Conservation (phyloP, 2,113 vertebrate species). For the Tenrec ecaudatus region DNA sequence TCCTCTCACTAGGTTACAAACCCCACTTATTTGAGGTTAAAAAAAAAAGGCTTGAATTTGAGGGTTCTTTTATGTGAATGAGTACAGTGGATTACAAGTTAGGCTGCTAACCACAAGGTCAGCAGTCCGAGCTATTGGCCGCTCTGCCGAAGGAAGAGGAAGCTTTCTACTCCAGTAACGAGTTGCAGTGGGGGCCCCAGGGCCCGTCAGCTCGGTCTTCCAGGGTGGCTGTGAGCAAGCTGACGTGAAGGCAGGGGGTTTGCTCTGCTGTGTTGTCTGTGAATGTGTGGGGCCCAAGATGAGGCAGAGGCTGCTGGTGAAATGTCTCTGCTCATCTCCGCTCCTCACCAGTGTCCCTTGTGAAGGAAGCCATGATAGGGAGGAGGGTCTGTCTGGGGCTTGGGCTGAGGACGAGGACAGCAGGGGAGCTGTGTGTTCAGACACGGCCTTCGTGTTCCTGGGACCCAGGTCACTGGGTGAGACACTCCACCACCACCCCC, state of each 20-base stretch:
- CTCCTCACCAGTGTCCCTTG: not conserved
- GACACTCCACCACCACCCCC: not conserved
- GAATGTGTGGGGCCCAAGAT: too few relatives aligned
- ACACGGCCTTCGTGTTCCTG: not conserved
- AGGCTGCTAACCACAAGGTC: too few relatives aligned
- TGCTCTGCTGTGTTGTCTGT: too few relatives aligned
- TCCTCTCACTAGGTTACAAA: not conserved
- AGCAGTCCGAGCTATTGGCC: too few relatives aligned
- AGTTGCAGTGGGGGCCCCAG: too few relatives aligned
- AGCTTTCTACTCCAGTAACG: too few relatives aligned
- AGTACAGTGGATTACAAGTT: too few relatives aligned
- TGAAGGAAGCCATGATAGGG: not conserved
- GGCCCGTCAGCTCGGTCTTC: too few relatives aligned
- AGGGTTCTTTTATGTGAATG: not conserved
- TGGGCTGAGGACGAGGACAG: not conserved
- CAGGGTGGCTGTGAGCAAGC: too few relatives aligned
- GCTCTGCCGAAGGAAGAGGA: too few relatives aligned
- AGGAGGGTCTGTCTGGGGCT: not conserved
- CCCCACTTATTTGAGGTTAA: not conserved
- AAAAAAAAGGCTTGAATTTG: not conserved
- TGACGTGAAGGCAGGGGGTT: too few relatives aligned
- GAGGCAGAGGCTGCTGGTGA: too few relatives aligned
- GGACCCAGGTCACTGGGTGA: not conserved
- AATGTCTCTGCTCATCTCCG: not conserved
- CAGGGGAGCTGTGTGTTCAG: not conserved